Evolutionary conservation across 2,797 vertebrate genomes (phyloP), one percentile per base, ranked within the genome.

Genomic region (Phrynocephalus forsythii): DNA sequence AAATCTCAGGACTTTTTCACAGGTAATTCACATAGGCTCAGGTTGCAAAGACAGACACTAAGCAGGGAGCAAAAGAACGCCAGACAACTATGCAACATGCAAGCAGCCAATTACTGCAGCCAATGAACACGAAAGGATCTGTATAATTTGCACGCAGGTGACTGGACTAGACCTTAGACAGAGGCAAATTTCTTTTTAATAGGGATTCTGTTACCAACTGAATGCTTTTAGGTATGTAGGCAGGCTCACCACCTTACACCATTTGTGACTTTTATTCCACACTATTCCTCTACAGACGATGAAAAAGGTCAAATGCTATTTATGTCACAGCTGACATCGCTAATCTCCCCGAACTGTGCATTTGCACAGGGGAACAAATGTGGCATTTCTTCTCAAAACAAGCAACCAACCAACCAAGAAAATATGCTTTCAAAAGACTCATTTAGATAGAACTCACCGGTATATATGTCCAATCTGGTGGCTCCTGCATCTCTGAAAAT

Each of bases 401-500:
- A 5, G 66, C 26, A 82, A 71, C 2, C 2, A 52, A 18, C 15
- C 5, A 16, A 30, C 44, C 18, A 75, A 71, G 67, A 50, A 83
- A n/a, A n/a, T 5, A 83, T 72, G 0, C 0, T 48, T 75, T 87
- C 20, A 30, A 26, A 75, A 75, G 15, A 6, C 26, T 15, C 50
- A 26, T 76, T 68, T 52, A 76, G 30, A 68, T 16, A 85, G 13
- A 73, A 83, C 89, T 97, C 90, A 95, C 94, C 91, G 92, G 95
- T 94, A 94, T 95, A 94, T 90, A 95, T 92, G 87, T 96, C 94
- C 91, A 94, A 91, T 86, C 93, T 91, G 44, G 88, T 88, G 88
- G 94, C 92, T 77, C 93, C 86, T 0, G 89, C 89, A 71, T 86
- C 95, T 93, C 95, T 96, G 92, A 84, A 97, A 96, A 95, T 86